Conservation (phyloP, 2,888 invertebrate species). For the Megalurothrips usitatus region DNA sequence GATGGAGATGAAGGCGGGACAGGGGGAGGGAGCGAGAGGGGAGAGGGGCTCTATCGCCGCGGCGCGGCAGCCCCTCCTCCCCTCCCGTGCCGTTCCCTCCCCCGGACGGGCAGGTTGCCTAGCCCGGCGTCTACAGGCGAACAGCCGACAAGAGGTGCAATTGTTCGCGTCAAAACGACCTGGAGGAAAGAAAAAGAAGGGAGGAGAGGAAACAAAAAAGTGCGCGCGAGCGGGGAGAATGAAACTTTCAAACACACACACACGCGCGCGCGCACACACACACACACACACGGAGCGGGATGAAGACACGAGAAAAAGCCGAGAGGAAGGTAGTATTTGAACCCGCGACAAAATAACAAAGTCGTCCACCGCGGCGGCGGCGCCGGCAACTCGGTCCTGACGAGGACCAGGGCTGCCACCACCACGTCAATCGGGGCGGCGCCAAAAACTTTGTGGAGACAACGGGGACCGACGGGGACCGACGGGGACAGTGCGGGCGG, state of each 20-base stretch:
- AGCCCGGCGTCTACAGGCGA: too few species aligned
- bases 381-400: too few species aligned
- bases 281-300: not conserved
- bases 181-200: too few species aligned
- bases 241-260: not conserved
- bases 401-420: too few species aligned
- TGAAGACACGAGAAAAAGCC: not conserved
- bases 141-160: too few species aligned
- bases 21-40: conserved; percentile 36
- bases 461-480: conserved; percentile 33
- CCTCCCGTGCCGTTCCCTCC: too few species aligned
- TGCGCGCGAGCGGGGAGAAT: not conserved
- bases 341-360: not conserved
- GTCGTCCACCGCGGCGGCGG: not conserved
- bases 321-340: not conserved
- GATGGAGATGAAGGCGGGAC: conserved; percentile 31
- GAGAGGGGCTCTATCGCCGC: conserved; percentile 3
- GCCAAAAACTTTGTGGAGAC: conserved; percentile 26
- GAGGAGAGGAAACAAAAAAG: not conserved
- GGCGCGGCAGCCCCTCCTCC: too few species aligned
- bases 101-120: too few species aligned
- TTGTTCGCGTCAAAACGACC: too few species aligned
- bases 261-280: too few species aligned
- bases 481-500: conserved; percentile 28
- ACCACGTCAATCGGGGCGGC: not conserved